Conservation (phyloP, 2,113 vertebrate species). For the Gambusia holbrooki region DNA sequence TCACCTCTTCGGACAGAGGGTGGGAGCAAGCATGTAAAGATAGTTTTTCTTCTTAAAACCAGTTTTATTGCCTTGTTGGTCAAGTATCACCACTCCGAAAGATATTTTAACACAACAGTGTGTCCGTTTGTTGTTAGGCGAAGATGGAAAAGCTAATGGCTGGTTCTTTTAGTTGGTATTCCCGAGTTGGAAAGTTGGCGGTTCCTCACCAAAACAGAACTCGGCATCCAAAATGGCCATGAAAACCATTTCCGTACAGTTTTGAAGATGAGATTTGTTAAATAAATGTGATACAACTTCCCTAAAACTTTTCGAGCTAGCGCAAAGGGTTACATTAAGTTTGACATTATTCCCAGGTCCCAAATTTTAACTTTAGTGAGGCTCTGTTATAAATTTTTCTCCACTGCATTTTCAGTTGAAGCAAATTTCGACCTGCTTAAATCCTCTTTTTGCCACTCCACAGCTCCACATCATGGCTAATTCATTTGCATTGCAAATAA, state of each 20-base stretch:
- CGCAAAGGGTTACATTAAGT: neutral
- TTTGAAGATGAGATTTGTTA: neutral
- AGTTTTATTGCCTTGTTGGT: no score
- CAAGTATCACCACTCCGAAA: no score
- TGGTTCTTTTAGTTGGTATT: no score
- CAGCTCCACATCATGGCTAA: neutral
- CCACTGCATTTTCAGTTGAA: neutral
- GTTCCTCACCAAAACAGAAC: no score
- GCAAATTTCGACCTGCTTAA: neutral
- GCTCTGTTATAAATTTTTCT: neutral
- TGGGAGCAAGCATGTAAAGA: neutral
- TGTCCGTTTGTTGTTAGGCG: no score
- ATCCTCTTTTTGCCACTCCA: neutral
- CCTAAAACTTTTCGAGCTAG: neutral
- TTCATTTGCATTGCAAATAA: neutral
- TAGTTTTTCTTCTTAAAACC: no score
- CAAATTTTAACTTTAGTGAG: neutral
- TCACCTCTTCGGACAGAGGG: neutral
- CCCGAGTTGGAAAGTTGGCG: no score
- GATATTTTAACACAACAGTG: no score
- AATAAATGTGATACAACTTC: neutral
- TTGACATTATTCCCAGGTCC: neutral
- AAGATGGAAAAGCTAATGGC: no score
- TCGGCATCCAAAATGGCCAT: no score
- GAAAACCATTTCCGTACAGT: neutral